phyloP scores from a whole-genome alignment of 1,140 invertebrate genomes.

The Apis dorsata region DNA sequence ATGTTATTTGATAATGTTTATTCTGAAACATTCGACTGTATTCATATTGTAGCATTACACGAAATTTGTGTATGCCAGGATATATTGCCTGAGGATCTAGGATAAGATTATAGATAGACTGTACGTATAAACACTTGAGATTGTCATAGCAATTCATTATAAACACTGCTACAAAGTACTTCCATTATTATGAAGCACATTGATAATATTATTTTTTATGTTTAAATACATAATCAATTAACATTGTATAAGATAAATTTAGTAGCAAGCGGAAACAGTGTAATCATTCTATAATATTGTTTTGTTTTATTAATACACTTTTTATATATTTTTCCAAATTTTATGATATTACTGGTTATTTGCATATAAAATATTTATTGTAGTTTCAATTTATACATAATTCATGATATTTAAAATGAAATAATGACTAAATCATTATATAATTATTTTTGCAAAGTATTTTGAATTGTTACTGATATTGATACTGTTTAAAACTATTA shows the following conservation, averaged over 20 bases:
- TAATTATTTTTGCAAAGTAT: conserved; percentile 44
- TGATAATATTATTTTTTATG: conserved; percentile 32
- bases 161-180: conserved; percentile 45
- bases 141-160: conserved; percentile 45
- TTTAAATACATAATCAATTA: conserved; percentile 34
- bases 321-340: conserved; percentile 12
- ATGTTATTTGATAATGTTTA: conserved; percentile 44
- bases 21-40: conserved; percentile 35
- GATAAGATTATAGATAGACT: conserved; percentile 36
- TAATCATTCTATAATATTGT: conserved; percentile 33
- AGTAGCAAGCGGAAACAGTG: conserved; percentile 51
- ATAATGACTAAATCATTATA: conserved; percentile 3
- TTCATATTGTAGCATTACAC: conserved; percentile 27
- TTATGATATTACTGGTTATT: conserved; percentile 11
- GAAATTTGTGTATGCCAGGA: conserved; percentile 28
- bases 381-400: neutral
- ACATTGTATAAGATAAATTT: conserved; percentile 14
- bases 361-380: neutral
- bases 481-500: conserved; percentile 20
- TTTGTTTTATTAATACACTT: conserved; percentile 10
- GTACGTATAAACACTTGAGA: conserved; percentile 54
- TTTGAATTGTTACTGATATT: conserved; percentile 21
- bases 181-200: conserved; percentile 53
- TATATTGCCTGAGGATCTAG: conserved; percentile 34
- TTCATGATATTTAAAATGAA: neutral